A percentile compares a stretch with the other conserved stretches of the same genome.
Evolutionary conservation across 2,888 invertebrate species (phyloP).

Genomic region (Acleris emargana): DNA sequence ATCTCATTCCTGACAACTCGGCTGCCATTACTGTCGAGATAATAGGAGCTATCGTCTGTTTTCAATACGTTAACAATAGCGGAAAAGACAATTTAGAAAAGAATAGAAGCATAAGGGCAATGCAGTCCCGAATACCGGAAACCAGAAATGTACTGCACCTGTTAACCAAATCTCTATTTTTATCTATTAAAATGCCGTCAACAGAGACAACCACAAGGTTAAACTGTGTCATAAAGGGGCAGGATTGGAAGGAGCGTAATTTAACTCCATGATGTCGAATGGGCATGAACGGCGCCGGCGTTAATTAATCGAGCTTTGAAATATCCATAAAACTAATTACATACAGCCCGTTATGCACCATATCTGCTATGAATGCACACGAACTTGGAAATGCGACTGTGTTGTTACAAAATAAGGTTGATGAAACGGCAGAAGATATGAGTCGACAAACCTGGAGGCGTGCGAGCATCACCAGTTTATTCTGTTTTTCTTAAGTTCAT

Average conservation of each 20-base stretch:
- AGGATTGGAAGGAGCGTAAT: neutral
- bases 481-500: neutral
- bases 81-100: no score
- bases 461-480: neutral
- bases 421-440: neutral
- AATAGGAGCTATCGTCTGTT: no score
- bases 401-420: neutral
- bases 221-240: slow-evolving; percentile 45
- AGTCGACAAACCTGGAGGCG: neutral
- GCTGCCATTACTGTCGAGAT: no score
- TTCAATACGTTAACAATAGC: no score
- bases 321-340: slow-evolving; percentile 21
- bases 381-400: neutral
- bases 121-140: no score
- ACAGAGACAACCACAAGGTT: slow-evolving; percentile 33
- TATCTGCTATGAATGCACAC: neutral
- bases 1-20: no score
- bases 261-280: slow-evolving; percentile 35
- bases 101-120: no score
- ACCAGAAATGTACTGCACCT: no score
- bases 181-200: no score
- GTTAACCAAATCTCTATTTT: no score
- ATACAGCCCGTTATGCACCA: slow-evolving; percentile 11
- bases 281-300: slow-evolving; percentile 1
- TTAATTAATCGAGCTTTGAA: slow-evolving; percentile 9